phyloP scores from a whole-genome alignment of 2,113 vertebrate genomes.

The Aegotheles bennettii region DNA sequence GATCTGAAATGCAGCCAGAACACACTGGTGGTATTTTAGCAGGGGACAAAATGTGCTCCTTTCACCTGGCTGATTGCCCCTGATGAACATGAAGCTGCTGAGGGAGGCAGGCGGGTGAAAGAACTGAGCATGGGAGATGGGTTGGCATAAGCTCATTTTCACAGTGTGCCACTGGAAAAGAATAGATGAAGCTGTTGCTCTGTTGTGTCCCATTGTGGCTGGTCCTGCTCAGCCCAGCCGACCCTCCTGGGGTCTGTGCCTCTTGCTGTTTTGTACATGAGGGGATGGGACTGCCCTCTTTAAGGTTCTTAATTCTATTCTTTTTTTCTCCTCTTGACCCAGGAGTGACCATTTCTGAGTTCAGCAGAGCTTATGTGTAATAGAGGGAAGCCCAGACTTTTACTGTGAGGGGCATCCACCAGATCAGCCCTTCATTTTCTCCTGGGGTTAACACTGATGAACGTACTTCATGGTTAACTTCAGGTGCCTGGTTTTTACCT shows the following conservation, averaged over 20 bases:
- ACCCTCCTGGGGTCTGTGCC: accelerated
- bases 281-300: not conserved
- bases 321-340: not conserved
- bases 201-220: accelerated
- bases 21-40: not conserved
- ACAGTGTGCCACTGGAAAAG: not conserved
- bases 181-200: not conserved
- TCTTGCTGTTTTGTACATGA: not conserved
- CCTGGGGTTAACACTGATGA: not conserved
- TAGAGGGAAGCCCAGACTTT: not conserved
- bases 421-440: not conserved
- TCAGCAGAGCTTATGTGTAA: not conserved
- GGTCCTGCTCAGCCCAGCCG: not conserved
- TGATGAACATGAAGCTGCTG: not conserved
- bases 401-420: not conserved
- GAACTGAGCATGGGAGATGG: not conserved
- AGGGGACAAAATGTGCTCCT: not conserved
- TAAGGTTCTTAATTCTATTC: not conserved
- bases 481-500: not conserved
- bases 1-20: conserved; percentile 26
- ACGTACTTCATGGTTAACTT: not conserved
- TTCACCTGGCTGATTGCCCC: not conserved
- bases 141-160: not conserved
- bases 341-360: not conserved
- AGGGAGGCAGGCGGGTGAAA: not conserved